Percentiles rank a stretch among this genome's conserved stretches.
Conservation (phyloP, 2,888 invertebrate species). For the Theodoxus fluviatilis region DNA sequence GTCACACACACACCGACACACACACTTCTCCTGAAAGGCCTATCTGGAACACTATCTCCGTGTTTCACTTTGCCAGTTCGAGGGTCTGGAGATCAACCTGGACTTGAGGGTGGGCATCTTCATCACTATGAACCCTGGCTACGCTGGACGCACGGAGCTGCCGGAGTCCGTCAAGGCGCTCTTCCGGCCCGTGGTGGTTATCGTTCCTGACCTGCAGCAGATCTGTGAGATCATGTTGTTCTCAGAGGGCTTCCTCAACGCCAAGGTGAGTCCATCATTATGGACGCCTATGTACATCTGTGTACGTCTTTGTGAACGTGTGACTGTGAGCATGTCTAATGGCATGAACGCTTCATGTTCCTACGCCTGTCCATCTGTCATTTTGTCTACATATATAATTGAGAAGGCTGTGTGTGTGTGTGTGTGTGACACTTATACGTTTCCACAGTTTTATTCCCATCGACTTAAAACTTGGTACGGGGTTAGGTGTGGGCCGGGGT, state of each 20-base stretch:
- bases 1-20: too few relatives aligned
- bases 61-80: slow-evolving; percentile 72
- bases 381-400: too few relatives aligned
- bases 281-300: not conserved
- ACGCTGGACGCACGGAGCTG: slow-evolving; percentile 88
- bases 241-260: slow-evolving; percentile 88
- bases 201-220: slow-evolving; percentile 88
- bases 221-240: slow-evolving; percentile 91
- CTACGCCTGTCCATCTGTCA: too few relatives aligned
- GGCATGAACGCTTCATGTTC: not conserved
- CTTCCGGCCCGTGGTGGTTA: slow-evolving; percentile 90
- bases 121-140: slow-evolving; percentile 95
- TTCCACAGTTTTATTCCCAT: too few relatives aligned
- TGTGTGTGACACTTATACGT: too few relatives aligned
- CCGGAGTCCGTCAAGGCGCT: slow-evolving; percentile 88
- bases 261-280: slow-evolving; percentile 73
- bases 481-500: too few relatives aligned
- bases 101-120: slow-evolving; percentile 90
- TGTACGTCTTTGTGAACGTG: too few relatives aligned
- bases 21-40: too few relatives aligned
- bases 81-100: slow-evolving; percentile 81
- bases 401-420: too few relatives aligned
- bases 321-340: too few relatives aligned
- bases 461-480: too few relatives aligned
- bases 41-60: too few relatives aligned